These are phyloP conservation scores for Vidua macroura DNA, from an alignment of 2,113 vertebrate species.

Conservation along the genomic window DNA sequence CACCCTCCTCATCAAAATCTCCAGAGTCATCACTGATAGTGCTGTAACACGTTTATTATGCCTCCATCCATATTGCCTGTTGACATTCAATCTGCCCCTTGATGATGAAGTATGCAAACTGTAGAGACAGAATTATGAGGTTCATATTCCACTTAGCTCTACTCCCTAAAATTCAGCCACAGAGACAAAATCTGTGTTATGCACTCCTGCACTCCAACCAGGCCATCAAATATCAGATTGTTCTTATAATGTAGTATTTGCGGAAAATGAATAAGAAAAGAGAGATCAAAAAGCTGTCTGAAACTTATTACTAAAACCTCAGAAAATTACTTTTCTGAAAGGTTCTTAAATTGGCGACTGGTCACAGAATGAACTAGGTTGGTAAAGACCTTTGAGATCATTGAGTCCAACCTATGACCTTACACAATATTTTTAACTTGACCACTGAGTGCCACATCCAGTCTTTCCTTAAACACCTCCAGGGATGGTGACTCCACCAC, in stretches of 20 bases:
- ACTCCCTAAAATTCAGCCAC: neutral
- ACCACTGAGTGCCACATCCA: neutral
- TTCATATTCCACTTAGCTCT: neutral
- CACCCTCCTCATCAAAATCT: neutral
- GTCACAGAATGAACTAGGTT: neutral
- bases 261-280: neutral
- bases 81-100: neutral
- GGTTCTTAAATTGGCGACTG: neutral
- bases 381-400: neutral
- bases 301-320: neutral
- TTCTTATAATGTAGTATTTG: neutral
- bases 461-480: neutral
- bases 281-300: neutral
- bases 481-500: neutral
- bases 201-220: neutral
- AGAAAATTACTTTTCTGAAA: neutral
- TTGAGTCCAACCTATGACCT: neutral
- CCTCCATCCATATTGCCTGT: neutral
- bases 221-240: neutral
- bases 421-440: neutral
- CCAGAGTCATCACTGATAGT: neutral
- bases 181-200: neutral
- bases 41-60: neutral
- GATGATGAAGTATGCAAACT: neutral
- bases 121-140: neutral